phyloP scores from a whole-genome alignment of 2,888 invertebrate genomes.

The Melanostoma scalare region DNA sequence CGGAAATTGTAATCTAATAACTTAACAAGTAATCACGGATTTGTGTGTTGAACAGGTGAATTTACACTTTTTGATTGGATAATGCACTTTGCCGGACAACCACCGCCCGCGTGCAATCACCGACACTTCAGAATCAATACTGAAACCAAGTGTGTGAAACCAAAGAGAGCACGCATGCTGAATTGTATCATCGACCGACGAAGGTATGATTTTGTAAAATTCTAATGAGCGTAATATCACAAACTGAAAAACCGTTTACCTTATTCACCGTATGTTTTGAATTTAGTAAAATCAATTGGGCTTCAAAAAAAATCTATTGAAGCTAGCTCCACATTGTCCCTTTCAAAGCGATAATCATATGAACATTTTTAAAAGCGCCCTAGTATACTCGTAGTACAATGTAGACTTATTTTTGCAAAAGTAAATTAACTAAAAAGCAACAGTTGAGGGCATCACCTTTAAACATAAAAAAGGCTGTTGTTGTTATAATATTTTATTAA shows the following conservation, averaged over 20 bases:
- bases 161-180: constrained; percentile 61
- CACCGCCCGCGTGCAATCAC: constrained; percentile 52
- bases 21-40: not conserved
- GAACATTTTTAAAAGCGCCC: too few relatives aligned
- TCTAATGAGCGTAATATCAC: constrained; percentile 6
- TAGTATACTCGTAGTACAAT: too few relatives aligned
- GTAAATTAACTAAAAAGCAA: too few relatives aligned
- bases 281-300: not conserved
- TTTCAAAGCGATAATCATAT: too few relatives aligned
- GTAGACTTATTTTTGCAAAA: too few relatives aligned
- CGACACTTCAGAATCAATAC: constrained; percentile 68
- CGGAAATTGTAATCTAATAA: not conserved
- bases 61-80: constrained; percentile 20
- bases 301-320: too few relatives aligned
- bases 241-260: not conserved
- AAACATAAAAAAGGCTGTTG: too few relatives aligned
- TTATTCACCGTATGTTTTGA: constrained; percentile 9
- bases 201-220: constrained; percentile 19
- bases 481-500: too few relatives aligned
- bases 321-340: too few relatives aligned
- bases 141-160: constrained; percentile 44
- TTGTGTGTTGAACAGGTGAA: constrained; percentile 13
- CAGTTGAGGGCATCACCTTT: too few relatives aligned
- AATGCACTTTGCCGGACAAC: constrained; percentile 39
- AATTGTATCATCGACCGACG: constrained; percentile 11